Percentiles rank a stretch among this genome's conserved stretches.
Evolutionary conservation across 2,888 invertebrate genomes (phyloP).

Genomic region (Phytoseiulus persimilis): DNA sequence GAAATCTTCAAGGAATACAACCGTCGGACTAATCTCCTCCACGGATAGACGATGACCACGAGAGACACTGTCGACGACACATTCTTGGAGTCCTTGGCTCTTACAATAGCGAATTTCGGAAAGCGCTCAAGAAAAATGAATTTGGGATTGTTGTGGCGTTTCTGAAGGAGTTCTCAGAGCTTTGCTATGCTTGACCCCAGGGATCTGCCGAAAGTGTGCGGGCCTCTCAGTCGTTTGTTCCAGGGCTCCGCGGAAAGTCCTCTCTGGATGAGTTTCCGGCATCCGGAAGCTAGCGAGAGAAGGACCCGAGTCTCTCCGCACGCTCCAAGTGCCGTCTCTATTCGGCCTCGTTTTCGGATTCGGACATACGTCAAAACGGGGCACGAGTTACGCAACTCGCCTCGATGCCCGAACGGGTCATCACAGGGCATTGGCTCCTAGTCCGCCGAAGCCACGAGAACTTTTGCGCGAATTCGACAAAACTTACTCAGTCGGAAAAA

Average conservation of each 20-base stretch:
- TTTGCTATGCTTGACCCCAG: too few species aligned
- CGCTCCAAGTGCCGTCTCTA: too few species aligned
- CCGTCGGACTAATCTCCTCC: not conserved
- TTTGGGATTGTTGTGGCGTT: not conserved
- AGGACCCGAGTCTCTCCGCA: too few species aligned
- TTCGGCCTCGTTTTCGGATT: not conserved
- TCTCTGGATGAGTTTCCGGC: too few species aligned
- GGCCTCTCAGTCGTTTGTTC: too few species aligned
- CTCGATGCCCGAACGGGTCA: not conserved
- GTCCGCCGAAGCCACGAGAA: not conserved
- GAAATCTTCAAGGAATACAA: not conserved
- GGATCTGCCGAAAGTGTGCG: too few species aligned
- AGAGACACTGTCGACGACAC: not conserved
- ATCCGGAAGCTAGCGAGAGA: too few species aligned
- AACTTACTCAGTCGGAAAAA: not conserved
- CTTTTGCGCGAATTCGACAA: not conserved
- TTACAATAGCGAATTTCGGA: not conserved
- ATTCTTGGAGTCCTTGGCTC: not conserved
- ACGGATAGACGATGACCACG: not conserved
- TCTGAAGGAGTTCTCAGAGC: too few species aligned
- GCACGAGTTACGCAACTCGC: not conserved
- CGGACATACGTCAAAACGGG: not conserved
- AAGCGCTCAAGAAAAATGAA: not conserved
- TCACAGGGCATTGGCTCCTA: not conserved
- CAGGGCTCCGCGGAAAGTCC: too few species aligned